Evolutionary conservation across 2,113 vertebrate genomes (phyloP).

Genomic region (Mus spicilegus): DNA sequence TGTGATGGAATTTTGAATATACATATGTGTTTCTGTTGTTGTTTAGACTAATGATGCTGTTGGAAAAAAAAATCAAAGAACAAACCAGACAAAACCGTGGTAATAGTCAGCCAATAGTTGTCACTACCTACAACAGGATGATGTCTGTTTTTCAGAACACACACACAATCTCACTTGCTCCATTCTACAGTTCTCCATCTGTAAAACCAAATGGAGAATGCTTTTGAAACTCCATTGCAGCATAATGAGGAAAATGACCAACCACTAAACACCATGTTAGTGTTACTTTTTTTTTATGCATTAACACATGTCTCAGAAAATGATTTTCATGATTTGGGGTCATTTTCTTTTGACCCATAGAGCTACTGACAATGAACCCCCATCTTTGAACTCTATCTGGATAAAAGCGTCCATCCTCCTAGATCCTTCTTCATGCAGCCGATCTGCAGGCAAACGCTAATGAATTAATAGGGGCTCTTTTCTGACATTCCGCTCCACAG

Average conservation of each 20-base stretch:
- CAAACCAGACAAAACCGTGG: not conserved
- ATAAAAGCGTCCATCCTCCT: conserved; percentile 42
- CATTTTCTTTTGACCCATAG: conserved; percentile 50
- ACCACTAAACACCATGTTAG: not conserved
- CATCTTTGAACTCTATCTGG: conserved; percentile 29
- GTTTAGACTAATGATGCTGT: not conserved
- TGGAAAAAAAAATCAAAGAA: not conserved
- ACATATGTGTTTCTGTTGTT: not conserved
- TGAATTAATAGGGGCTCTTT: not conserved
- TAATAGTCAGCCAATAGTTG: not conserved
- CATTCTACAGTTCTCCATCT: not conserved
- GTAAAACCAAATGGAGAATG: conserved; percentile 11
- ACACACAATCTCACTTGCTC: not conserved
- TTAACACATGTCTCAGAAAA: conserved; percentile 35
- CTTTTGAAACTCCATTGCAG: conserved; percentile 36
- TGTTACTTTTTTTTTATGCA: conserved; percentile 1
- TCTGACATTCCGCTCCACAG: not conserved
- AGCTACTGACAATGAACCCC: conserved; percentile 50
- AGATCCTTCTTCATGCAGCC: not conserved
- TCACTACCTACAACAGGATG: not conserved
- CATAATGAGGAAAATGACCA: conserved; percentile 39
- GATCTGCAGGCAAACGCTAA: conserved; percentile 24
- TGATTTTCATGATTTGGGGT: conserved; percentile 57
- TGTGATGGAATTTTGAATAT: not conserved
- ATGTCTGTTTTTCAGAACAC: conserved; percentile 46